Percentiles rank a stretch among this genome's conserved stretches.
Evolutionary conservation across 35 echinoderm and acorn worm genomes (phyloP).

Genomic region (Stichopus chloronotus): DNA sequence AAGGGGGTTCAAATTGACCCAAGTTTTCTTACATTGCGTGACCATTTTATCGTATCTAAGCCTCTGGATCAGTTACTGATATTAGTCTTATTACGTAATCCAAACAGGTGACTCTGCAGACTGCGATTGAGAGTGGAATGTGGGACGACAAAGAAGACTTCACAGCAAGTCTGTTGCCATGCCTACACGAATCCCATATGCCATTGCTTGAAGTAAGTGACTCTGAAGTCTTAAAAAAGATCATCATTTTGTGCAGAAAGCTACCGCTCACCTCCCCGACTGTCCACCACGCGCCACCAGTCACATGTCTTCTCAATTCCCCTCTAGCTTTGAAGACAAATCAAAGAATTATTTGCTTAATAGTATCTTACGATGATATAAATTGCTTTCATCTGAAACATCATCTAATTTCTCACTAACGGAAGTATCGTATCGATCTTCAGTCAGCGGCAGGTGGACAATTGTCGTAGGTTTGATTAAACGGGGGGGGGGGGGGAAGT

Average conservation of each 20-base stretch:
- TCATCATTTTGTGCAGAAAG: neutral
- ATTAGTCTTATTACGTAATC: neutral
- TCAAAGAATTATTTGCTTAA: too few species aligned
- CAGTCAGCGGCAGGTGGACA: too few species aligned
- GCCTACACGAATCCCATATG: conserved; percentile 44
- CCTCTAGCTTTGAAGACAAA: neutral
- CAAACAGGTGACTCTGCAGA: conserved; percentile 23
- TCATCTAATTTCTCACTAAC: too few species aligned
- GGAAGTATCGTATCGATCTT: too few species aligned
- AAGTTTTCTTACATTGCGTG: too few species aligned
- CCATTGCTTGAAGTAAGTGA: neutral
- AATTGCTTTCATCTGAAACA: too few species aligned
- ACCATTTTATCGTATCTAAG: too few species aligned
- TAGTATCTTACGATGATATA: too few species aligned
- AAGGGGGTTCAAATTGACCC: too few species aligned
- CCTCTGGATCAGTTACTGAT: neutral
- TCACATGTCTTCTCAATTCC: neutral
- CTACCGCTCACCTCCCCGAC: too few species aligned
- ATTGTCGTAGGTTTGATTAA: too few species aligned
- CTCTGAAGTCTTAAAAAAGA: neutral
- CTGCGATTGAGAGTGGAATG: conserved; percentile 40
- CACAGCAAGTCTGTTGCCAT: conserved; percentile 46
- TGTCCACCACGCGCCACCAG: neutral
- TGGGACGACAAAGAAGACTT: conserved; percentile 54
- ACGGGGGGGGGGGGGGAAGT: too few species aligned